A percentile compares a stretch with the other conserved stretches of the same genome.
These are phyloP conservation scores for Cordilura impudica DNA, from an alignment of 2,888 invertebrate genomes.

Conservation along the genomic window DNA sequence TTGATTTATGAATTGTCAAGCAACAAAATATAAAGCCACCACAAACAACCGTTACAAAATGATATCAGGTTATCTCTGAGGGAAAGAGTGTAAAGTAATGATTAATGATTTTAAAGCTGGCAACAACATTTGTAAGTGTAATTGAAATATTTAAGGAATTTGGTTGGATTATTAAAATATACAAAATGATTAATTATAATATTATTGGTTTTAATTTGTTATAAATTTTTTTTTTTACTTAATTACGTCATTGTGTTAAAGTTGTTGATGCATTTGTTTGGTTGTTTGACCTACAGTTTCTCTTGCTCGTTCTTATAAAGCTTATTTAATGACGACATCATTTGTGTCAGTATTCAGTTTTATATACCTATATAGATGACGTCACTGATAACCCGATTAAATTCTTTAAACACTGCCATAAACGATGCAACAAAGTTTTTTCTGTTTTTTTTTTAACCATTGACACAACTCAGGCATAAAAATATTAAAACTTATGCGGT, in stretches of 20 bases:
- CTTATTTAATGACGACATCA: slow-evolving; percentile 54
- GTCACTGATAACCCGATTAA: slow-evolving; percentile 53
- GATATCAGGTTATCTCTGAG: slow-evolving; percentile 14
- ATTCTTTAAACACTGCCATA: not conserved
- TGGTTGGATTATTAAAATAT: not conserved
- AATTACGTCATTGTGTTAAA: not conserved
- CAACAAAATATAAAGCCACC: not conserved
- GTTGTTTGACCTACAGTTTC: slow-evolving; percentile 13
- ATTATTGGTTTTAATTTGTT: not conserved
- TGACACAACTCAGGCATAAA: not conserved
- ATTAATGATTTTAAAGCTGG: slow-evolving; percentile 28
- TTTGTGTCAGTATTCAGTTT: slow-evolving; percentile 15
- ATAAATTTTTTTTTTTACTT: not conserved
- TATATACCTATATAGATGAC: slow-evolving; percentile 14
- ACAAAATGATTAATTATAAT: not conserved
- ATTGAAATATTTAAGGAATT: not conserved
- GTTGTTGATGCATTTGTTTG: not conserved
- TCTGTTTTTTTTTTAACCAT: not conserved
- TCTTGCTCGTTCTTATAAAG: not conserved
- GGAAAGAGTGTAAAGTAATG: not conserved
- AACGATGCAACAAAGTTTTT: not conserved
- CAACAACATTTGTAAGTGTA: slow-evolving; percentile 43
- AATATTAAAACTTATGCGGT: not conserved
- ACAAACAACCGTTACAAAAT: slow-evolving; percentile 24
- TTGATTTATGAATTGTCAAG: slow-evolving; percentile 39